These are phyloP conservation scores for Enteromius mattozi DNA, from an alignment of 2,797 vertebrate genomes.

Conservation along the genomic window DNA sequence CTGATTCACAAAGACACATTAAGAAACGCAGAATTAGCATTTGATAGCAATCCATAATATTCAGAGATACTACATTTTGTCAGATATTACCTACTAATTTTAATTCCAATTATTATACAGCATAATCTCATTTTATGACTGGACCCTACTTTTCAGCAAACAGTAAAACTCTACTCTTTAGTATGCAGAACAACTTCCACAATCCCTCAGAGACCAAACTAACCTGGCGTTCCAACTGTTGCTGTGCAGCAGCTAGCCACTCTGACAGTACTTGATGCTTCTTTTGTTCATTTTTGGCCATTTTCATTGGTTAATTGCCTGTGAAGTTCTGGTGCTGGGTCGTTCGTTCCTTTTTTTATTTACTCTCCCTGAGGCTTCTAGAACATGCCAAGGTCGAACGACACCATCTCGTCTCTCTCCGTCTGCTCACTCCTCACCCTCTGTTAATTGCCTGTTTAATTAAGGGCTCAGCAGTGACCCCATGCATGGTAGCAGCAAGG, in stretches of 20 bases:
- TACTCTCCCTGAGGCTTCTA: slow-evolving; percentile 39
- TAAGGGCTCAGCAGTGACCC: slow-evolving; percentile 53
- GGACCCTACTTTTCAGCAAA: neutral
- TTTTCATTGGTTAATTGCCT: slow-evolving; percentile 59
- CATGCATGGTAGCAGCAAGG: slow-evolving; percentile 50
- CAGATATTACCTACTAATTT: neutral
- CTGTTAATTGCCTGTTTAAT: slow-evolving; percentile 59
- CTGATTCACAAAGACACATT: neutral
- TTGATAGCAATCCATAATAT: neutral
- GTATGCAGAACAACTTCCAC: neutral
- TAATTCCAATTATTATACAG: neutral
- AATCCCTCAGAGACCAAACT: slow-evolving; percentile 52
- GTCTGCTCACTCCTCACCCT: slow-evolving; percentile 38
- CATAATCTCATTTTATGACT: neutral
- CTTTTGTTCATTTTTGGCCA: slow-evolving; percentile 28
- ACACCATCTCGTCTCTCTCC: slow-evolving; percentile 30
- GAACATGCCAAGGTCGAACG: slow-evolving; percentile 52
- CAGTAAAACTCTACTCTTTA: neutral
- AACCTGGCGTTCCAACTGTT: slow-evolving; percentile 30
- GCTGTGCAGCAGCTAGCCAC: neutral
- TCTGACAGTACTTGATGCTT: neutral
- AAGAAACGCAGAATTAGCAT: neutral
- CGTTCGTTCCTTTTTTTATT: slow-evolving; percentile 22
- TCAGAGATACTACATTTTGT: neutral
- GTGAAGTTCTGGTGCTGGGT: slow-evolving; percentile 49